phyloP scores from a whole-genome alignment of 2,113 vertebrate genomes.

The Austrofundulus limnaeus region DNA sequence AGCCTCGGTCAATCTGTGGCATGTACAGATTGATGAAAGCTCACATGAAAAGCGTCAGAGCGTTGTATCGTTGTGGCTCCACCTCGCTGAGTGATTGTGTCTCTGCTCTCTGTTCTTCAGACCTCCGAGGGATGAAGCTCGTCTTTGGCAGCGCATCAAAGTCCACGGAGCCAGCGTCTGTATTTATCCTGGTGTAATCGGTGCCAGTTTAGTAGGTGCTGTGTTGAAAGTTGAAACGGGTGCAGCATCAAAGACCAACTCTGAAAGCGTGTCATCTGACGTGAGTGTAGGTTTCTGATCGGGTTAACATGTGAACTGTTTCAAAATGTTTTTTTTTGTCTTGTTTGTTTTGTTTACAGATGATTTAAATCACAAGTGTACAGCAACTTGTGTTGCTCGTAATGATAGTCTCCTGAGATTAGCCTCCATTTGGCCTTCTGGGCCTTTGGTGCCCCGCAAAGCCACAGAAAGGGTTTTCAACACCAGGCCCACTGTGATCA shows the following conservation, averaged over 20 bases:
- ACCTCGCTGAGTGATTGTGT: slow-evolving; percentile 25
- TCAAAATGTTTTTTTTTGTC: no score
- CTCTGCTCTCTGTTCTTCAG: slow-evolving; percentile 34
- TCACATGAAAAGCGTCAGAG: slow-evolving; percentile 3
- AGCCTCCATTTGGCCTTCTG: slow-evolving; percentile 6
- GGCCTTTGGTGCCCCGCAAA: slow-evolving; percentile 41
- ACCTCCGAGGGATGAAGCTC: slow-evolving; percentile 38
- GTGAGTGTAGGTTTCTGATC: no score
- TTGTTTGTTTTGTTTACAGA: no score
- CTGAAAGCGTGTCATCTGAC: neutral
- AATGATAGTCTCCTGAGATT: neutral
- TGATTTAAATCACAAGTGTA: no score
- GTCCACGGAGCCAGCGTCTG: slow-evolving; percentile 21
- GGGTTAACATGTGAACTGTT: no score
- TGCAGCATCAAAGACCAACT: slow-evolving; percentile 3
- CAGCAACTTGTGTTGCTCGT: no score
- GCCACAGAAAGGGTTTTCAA: slow-evolving; percentile 65
- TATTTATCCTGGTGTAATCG: slow-evolving; percentile 37
- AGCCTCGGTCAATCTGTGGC: slow-evolving; percentile 1
- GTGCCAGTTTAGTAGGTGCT: slow-evolving; percentile 19
- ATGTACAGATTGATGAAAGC: slow-evolving; percentile 25
- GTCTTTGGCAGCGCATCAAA: slow-evolving; percentile 60
- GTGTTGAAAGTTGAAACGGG: slow-evolving; percentile 55
- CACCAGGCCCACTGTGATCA: slow-evolving; percentile 51
- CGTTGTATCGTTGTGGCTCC: slow-evolving; percentile 39